Evolutionary conservation across 2,113 vertebrate genomes (phyloP).

Genomic region (Furnarius figulus): DNA sequence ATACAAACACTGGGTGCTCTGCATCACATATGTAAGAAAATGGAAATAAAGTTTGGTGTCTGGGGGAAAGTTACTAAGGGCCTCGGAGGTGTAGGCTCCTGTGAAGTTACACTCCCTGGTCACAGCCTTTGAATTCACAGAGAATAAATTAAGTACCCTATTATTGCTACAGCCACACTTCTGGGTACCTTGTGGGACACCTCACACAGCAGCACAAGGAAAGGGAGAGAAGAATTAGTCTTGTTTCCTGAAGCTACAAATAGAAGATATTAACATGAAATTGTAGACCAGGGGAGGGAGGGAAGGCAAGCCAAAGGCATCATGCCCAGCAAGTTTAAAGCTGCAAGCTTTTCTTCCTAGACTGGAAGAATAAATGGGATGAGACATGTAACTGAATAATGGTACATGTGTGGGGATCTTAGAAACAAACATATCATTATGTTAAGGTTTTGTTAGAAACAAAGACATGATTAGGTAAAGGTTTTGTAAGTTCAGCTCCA

Average conservation of each 20-base stretch:
- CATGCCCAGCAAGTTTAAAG: neutral
- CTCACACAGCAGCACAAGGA: neutral
- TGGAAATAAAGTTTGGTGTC: neutral
- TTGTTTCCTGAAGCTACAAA: conserved; percentile 7
- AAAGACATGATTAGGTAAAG: neutral
- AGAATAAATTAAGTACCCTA: neutral
- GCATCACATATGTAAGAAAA: neutral
- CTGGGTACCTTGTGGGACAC: neutral
- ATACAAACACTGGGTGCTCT: neutral
- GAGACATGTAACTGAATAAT: neutral
- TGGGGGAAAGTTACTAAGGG: neutral
- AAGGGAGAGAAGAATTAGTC: neutral
- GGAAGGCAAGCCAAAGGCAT: neutral
- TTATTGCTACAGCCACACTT: neutral
- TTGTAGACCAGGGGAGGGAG: neutral
- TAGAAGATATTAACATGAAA: neutral
- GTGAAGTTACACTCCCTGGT: neutral
- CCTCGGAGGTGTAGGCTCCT: neutral
- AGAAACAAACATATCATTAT: neutral
- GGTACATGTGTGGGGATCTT: neutral
- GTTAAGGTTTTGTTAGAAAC: neutral
- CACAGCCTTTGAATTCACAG: neutral
- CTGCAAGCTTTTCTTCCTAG: neutral
- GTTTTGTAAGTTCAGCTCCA: neutral
- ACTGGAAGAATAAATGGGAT: neutral